Conservation (phyloP, 1,140 invertebrate genomes). For the Conus betulinus region DNA sequence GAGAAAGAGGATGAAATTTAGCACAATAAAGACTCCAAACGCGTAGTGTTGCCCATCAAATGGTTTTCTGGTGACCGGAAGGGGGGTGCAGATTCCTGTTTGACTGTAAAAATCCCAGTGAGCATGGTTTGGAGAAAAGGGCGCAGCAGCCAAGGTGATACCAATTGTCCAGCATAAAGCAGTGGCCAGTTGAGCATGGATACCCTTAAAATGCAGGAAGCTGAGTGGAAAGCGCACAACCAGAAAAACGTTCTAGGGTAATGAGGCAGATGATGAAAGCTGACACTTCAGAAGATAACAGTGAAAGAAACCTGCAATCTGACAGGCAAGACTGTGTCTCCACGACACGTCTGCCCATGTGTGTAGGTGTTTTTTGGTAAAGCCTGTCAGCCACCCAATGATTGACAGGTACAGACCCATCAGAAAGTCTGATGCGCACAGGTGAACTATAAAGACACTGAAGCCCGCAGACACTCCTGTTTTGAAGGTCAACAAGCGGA, state of each 20-base stretch:
- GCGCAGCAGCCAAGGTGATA: not conserved
- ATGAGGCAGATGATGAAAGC: not conserved
- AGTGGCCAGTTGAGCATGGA: not conserved
- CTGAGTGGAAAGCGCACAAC: not conserved
- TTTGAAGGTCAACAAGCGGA: no score
- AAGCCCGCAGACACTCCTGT: no score
- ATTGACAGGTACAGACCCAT: no score
- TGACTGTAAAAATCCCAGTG: conserved; percentile 48
- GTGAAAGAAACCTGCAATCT: no score
- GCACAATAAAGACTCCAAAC: conserved; percentile 46
- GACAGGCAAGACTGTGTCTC: no score
- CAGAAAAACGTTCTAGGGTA: not conserved
- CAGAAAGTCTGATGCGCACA: no score
- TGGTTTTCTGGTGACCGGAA: conserved; percentile 45
- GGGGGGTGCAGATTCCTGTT: conserved; percentile 52
- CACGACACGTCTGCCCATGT: no score
- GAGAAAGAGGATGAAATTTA: conserved; percentile 32
- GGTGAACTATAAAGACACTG: no score
- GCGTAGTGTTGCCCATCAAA: conserved; percentile 48
- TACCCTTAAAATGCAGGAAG: not conserved
- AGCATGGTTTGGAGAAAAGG: not conserved
- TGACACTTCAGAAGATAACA: no score
- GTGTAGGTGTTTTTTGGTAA: no score
- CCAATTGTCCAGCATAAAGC: not conserved
- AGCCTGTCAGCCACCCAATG: no score